Evolutionary conservation across 2,113 vertebrate genomes (phyloP).

Genomic region (Pelobates fuscus): DNA sequence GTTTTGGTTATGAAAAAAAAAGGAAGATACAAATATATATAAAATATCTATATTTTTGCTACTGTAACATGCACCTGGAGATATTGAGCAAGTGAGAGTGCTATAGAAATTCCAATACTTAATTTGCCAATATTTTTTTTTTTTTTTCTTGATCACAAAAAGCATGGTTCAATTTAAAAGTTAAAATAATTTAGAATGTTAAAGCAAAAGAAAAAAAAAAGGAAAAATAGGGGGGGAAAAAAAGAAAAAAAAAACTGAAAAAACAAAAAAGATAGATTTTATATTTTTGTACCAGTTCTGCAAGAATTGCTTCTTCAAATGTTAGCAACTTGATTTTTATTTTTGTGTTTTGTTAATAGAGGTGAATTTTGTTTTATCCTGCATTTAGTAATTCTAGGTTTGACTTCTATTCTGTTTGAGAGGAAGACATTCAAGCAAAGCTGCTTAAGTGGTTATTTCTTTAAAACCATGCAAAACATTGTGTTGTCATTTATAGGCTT

Average conservation of each 20-base stretch:
- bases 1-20: constrained; percentile 9
- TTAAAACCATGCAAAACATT: too few species aligned
- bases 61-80: constrained; percentile 81
- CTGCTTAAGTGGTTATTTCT: too few species aligned
- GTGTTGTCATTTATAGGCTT: too few species aligned
- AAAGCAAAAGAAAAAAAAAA: constrained; percentile 78
- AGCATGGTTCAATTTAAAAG: constrained; percentile 33
- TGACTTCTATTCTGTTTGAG: too few species aligned
- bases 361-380: constrained; percentile 31
- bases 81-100: constrained; percentile 74
- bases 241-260: constrained; percentile 65
- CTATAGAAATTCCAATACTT: constrained; percentile 82
- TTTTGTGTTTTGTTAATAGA: constrained; percentile 12
- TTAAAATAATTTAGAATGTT: constrained; percentile 79
- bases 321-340: constrained; percentile 29
- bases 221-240: too few species aligned
- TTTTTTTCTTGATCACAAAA: constrained; percentile 73
- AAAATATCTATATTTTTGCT: constrained; percentile 65
- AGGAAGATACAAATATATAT: constrained; percentile 13
- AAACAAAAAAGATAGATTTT: constrained; percentile 74
- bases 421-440: too few species aligned
- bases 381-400: constrained; percentile 22
- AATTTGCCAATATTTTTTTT: constrained; percentile 90
- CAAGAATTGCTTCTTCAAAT: constrained; percentile 78
- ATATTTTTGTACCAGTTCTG: constrained; percentile 89